Conservation (phyloP, 1,140 invertebrate genomes). For the Zelostemma sp. region DNA sequence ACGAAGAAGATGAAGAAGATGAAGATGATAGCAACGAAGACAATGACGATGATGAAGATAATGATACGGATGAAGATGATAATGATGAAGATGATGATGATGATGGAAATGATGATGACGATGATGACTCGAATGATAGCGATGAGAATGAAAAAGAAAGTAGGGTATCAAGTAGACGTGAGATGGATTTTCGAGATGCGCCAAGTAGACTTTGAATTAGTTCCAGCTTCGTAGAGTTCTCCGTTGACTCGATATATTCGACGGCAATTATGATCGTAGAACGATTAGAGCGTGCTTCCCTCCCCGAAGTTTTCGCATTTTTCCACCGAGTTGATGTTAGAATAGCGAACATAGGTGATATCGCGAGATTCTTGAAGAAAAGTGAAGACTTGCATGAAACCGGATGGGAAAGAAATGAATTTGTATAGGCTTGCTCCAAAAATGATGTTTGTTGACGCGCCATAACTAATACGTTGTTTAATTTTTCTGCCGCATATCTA, state of each 20-base stretch:
- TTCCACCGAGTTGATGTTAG: too few species aligned
- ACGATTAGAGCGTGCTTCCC: too few species aligned
- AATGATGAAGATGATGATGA: background rate
- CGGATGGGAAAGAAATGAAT: too few species aligned
- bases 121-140: slow-evolving; percentile 23
- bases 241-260: too few species aligned
- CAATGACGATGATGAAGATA: background rate
- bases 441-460: background rate
- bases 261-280: too few species aligned
- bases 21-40: background rate
- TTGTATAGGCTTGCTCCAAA: too few species aligned
- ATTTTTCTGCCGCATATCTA: background rate
- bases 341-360: too few species aligned
- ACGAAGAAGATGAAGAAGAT: background rate
- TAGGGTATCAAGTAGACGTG: too few species aligned
- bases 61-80: background rate
- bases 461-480: background rate
- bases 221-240: too few species aligned
- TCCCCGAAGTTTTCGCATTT: too few species aligned
- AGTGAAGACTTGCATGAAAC: too few species aligned
- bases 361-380: too few species aligned
- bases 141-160: background rate
- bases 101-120: background rate
- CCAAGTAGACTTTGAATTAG: background rate
- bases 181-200: background rate